A percentile compares a stretch with the other conserved stretches of the same genome.
Evolutionary conservation across 2,888 invertebrate genomes (phyloP).

Genomic region (Biston betularia): DNA sequence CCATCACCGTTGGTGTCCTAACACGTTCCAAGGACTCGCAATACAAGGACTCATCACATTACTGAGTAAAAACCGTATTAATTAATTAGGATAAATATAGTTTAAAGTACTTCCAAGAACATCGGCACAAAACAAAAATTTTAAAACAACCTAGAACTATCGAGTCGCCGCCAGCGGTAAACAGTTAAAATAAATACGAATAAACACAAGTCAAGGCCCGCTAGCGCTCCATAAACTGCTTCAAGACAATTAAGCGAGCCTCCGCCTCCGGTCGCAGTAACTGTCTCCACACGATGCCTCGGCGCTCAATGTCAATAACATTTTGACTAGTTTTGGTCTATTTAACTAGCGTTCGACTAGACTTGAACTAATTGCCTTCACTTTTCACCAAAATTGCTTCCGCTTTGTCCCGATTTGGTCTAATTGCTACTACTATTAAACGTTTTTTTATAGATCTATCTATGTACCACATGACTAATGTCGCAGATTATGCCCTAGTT

Average conservation of each 20-base stretch:
- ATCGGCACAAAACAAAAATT: background rate
- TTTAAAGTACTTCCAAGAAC: background rate
- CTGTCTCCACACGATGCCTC: background rate
- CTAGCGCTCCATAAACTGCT: constrained; percentile 12
- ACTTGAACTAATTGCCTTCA: constrained; percentile 7
- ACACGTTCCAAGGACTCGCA: background rate
- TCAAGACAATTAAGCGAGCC: constrained; percentile 23
- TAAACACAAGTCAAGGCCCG: constrained; percentile 30
- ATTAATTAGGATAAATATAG: background rate
- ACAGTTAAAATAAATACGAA: constrained; percentile 10
- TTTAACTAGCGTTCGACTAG: constrained; percentile 21
- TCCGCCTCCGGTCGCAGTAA: constrained; percentile 2
- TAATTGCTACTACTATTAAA: background rate
- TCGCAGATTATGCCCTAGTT: background rate
- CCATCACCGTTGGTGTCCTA: constrained; percentile 3
- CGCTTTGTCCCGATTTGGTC: constrained; percentile 9
- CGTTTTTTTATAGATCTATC: too few relatives aligned
- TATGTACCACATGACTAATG: background rate
- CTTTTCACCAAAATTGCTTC: constrained; percentile 22
- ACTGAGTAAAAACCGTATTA: background rate
- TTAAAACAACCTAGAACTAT: background rate
- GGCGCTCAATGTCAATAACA: constrained; percentile 33
- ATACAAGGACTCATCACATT: background rate
- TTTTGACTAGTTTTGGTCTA: constrained; percentile 20
- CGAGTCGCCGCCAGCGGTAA: constrained; percentile 13